phyloP scores from a whole-genome alignment of 2,797 vertebrate species.

The Eulemur coronatus region DNA sequence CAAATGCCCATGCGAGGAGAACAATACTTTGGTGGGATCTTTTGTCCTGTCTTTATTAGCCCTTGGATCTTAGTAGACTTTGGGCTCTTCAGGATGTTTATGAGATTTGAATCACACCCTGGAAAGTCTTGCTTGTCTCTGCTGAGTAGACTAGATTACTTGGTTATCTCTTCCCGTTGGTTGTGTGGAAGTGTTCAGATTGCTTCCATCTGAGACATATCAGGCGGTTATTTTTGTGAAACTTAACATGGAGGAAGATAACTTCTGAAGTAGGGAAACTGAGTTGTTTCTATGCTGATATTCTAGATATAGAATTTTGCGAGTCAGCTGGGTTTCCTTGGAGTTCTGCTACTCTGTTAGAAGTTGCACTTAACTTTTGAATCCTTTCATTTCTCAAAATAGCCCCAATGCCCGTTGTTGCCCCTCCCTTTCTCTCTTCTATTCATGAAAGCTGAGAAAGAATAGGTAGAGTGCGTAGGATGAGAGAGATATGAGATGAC shows the following conservation, averaged over 20 bases:
- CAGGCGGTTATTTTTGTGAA: background rate
- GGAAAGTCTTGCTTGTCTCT: background rate
- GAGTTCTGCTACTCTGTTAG: conserved; percentile 34
- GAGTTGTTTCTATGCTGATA: background rate
- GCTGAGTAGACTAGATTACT: background rate
- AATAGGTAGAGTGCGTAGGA: background rate
- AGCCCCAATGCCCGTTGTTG: background rate
- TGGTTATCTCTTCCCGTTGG: background rate
- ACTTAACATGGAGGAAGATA: background rate
- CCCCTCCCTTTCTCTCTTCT: background rate
- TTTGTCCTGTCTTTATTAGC: background rate
- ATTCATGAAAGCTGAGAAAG: background rate
- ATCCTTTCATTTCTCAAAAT: conserved; percentile 42
- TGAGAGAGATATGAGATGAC: background rate
- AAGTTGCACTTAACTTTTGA: conserved; percentile 54
- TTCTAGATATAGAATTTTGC: background rate
- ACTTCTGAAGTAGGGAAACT: background rate
- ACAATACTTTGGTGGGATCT: background rate
- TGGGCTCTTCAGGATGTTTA: background rate
- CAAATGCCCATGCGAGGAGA: background rate
- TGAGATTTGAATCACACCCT: background rate
- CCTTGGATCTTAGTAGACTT: background rate
- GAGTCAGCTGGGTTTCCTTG: conserved; percentile 1
- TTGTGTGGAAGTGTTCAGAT: background rate
- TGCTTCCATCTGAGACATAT: background rate